Evolutionary conservation across 2,888 invertebrate genomes (phyloP), one percentile per base, ranked within the genome.

Genomic region (Andrena minutula): DNA sequence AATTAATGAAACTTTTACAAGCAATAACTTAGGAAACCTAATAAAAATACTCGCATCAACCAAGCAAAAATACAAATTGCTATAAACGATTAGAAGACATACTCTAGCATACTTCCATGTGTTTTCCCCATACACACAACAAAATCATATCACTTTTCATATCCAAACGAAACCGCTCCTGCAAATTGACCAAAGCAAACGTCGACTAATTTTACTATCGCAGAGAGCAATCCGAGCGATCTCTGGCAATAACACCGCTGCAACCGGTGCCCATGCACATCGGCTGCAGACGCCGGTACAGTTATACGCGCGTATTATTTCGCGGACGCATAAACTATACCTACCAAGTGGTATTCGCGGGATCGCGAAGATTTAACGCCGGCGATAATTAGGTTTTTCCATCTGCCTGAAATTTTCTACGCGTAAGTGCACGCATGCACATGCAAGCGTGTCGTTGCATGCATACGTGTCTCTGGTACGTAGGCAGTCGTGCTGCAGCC

Each of bases 401-500:
- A 35, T 76, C 64, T 23, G 53, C 51, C 73, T 49, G 51, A 70
- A 70, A 79, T 84, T 84, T 47, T 30, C 72, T 60, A 32, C 74
- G 60, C 58, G 61, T 12, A 28, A 8, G 70, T 32, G 41, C 20
- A 16, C 16, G 28, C 12, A 0, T 23, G 51, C 51, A 32, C 28
- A 12, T 23, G 56, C 26, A 53, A 60, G 47, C 49, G 20, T 47
- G n/a, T 28, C 6, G n/a, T 20, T 56, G 51, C 35, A 20, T n/a
- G 23, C 23, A 63, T 72, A 80, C 84, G 88, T 84, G 89, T 85
- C 75, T 53, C 71, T 63, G 69, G 82, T 88, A 86, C 82, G 84
- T 83, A 82, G 86, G 85, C 85, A 86, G 86, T 72, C 83, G 85
- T 80, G 88, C 89, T 88, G 89, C 89, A 91, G 89, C 90, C 90